Base-by-base conservation (phyloP, 2,113 vertebrate genomes). In the Phalacrocorax aristotelis region DNA sequence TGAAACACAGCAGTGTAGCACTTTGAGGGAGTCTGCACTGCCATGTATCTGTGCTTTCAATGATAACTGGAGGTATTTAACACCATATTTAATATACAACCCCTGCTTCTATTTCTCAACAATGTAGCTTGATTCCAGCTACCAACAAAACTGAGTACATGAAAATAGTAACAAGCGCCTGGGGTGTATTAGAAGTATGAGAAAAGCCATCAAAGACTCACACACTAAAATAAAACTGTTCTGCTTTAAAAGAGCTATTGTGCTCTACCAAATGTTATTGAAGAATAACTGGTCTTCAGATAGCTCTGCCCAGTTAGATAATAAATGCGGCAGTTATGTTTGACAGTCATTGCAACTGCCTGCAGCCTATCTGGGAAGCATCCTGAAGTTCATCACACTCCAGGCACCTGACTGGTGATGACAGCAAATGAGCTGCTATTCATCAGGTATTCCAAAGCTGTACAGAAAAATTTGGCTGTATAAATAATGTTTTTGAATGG, bases 211-310 rank as follows among this genome's bases (percentile, higher is more conserved):
- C 29, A 79, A 57, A 93, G 44, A 26, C n/a, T 92, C 72, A 71
- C 46, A 57, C 13, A n/a, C 17, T 80, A 60, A 71, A 80, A 83
- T 71, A 36, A 88, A 91, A 66, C 16, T 17, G 49, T 48, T 93
- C 52, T 89, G 76, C 51, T 84, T 81, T 87, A 60, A 57, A 94
- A 79, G 38, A 87, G 55, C 32, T 82, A 36, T 13, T 84, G 57
- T 84, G 34, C 26, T 95, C 65, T 76, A 83, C 75, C 52, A 70
- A 89, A 85, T 79, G 75, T 93, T 89, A 84, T n/a, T 89, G 90
- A 93, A 76, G 70, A 82, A 85, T 76, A 96, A 90, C 61, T 79
- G 61, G 49, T 72, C 61, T 93, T 82, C 38, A 68, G 70, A 76
- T 49, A 49, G 68, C 38, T 93, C 64, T 90, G 42, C 76, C 69